Base-by-base conservation (phyloP, 2,888 invertebrate species). In the Eupithecia subumbrata region DNA sequence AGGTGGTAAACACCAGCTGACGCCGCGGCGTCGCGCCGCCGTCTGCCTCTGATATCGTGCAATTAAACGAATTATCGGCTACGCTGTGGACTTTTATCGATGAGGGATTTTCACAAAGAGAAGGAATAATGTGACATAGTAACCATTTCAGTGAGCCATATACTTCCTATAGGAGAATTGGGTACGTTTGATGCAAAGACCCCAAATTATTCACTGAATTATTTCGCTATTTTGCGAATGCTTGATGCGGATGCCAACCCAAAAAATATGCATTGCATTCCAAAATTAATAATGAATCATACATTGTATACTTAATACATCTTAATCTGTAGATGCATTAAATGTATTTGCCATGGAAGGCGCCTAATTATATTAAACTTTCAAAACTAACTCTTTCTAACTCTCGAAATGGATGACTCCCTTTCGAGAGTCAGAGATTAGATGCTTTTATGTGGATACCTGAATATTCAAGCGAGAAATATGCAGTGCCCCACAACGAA, bases 1-100 rank as follows among this genome's bases (percentile, higher is more conserved):
- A 81, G 80, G 82, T 73, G 86, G 85, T 86, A 85, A 86, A 84
- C 81, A 84, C 77, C 75, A 80, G 73, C 75, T 73, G 22, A 75
- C 78, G 81, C 73, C 84, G 84, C 34, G 66, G 71, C 85, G 74
- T 75, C 85, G 73, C 84, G 86, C 81, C 88, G 75, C 73, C 76
- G 73, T n/a, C 70, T 71, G 37, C 12, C 67, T 74, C 48, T 72
- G 72, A 73, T 77, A 75, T 68, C 74, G 63, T 77, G 45, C 66
- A 72, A 75, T 77, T 73, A 77, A 63, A 63, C 52, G 72, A 74
- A 76, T 76, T 74, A 76, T 56, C 70, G 37, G 66, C 45, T 67
- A 40, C 56, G 37, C 14, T 14, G 48, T 64, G 52, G 63, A 67
- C 68, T 69, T 67, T 68, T 68, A 34, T 60, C 60, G 75, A 40